Evolutionary conservation across 2,888 invertebrate genomes (phyloP).

Genomic region (Malthinus flaveolus): DNA sequence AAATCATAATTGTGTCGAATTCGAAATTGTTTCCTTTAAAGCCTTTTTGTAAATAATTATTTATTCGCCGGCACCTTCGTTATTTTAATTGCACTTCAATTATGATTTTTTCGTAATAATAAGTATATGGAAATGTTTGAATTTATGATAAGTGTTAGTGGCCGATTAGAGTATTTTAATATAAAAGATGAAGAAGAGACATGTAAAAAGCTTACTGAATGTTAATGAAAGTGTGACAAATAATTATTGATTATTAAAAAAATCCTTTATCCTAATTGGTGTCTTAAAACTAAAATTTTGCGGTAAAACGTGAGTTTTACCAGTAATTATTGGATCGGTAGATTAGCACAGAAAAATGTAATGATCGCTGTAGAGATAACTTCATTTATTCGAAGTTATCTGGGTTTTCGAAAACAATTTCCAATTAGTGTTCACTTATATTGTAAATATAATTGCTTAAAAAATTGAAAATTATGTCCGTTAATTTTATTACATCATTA

Average conservation of each 20-base stretch:
- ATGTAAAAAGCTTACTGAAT: slow-evolving; percentile 47
- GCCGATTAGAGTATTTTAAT: slow-evolving; percentile 51
- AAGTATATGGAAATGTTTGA: slow-evolving; percentile 40
- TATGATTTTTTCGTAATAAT: slow-evolving; percentile 32
- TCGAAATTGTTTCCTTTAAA: not conserved
- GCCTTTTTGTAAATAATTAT: slow-evolving; percentile 9
- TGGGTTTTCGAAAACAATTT: slow-evolving; percentile 44
- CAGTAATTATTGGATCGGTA: slow-evolving; percentile 38
- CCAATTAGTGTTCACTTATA: slow-evolving; percentile 46
- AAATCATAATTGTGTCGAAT: slow-evolving; percentile 14
- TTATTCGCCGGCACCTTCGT: not conserved
- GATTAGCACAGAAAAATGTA: slow-evolving; percentile 44
- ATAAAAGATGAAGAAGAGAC: slow-evolving; percentile 36
- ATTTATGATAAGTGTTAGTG: slow-evolving; percentile 51
- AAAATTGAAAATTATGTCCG: slow-evolving; percentile 14
- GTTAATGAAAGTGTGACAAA: slow-evolving; percentile 43
- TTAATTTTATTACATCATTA: slow-evolving; percentile 22
- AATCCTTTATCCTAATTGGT: slow-evolving; percentile 47
- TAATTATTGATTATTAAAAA: slow-evolving; percentile 38
- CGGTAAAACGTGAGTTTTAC: slow-evolving; percentile 23
- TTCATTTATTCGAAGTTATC: slow-evolving; percentile 22
- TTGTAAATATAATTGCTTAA: slow-evolving; percentile 41
- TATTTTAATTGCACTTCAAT: slow-evolving; percentile 10
- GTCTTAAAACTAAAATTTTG: slow-evolving; percentile 38
- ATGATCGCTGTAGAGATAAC: slow-evolving; percentile 40